Conservation (phyloP, 2,888 invertebrate species). For the Drosophila falleni region DNA sequence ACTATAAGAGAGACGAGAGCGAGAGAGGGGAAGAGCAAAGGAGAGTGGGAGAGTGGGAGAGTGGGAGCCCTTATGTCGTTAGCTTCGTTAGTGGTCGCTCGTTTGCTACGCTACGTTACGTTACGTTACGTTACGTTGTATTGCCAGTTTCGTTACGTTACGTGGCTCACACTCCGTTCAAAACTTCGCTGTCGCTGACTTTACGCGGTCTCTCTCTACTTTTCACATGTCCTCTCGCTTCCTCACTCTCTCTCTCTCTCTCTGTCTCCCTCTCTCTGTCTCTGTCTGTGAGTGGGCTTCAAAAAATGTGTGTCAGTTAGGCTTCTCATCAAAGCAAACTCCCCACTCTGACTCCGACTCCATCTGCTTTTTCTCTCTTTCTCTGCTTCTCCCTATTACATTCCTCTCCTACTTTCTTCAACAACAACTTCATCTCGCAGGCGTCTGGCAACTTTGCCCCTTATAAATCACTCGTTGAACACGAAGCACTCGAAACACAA, state of each 20-base stretch:
- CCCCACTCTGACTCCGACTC: not conserved
- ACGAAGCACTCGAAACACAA: slow-evolving; percentile 65
- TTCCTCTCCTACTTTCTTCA: slow-evolving; percentile 5
- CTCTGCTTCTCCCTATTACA: not conserved
- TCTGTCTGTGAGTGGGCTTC: slow-evolving; percentile 33
- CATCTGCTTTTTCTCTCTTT: not conserved
- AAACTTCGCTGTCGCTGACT: slow-evolving; percentile 55
- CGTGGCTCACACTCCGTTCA: slow-evolving; percentile 42
- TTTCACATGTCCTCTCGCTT: too few species aligned
- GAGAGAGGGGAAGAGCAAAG: not conserved
- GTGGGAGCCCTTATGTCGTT: slow-evolving; percentile 50
- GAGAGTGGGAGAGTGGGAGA: not conserved
- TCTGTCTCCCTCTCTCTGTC: not conserved
- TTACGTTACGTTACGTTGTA: slow-evolving; percentile 50
- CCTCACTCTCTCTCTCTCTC: slow-evolving; percentile 3
- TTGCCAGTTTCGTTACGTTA: slow-evolving; percentile 29
- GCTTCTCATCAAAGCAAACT: slow-evolving; percentile 48
- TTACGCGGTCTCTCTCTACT: slow-evolving; percentile 16
- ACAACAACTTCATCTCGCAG: slow-evolving; percentile 15
- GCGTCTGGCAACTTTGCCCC: slow-evolving; percentile 9
- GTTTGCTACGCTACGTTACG: slow-evolving; percentile 17
- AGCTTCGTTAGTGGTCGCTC: slow-evolving; percentile 62
- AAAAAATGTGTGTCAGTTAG: slow-evolving; percentile 79
- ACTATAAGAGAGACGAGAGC: not conserved
- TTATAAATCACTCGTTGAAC: slow-evolving; percentile 73